Conservation (phyloP, 30 jellyfish, hydroid and myxozoan species). For the Turritopsis rubra region DNA sequence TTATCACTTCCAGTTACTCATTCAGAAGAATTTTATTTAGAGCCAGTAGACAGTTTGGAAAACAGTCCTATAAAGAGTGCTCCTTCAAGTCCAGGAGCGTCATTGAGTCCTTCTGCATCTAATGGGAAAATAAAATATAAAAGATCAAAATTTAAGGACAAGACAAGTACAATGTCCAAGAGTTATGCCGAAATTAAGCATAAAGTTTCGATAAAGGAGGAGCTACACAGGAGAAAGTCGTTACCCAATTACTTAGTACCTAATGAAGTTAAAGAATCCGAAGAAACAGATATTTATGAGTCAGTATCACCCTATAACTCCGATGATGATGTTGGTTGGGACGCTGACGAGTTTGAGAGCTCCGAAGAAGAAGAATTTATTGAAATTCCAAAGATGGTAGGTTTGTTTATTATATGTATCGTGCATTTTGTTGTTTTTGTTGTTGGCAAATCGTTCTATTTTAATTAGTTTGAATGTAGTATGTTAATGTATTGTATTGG, state of each 20-base stretch:
- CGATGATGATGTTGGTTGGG: constrained; percentile 70
- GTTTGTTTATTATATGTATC: too few species aligned
- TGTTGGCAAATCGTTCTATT: too few species aligned
- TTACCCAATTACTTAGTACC: constrained; percentile 1
- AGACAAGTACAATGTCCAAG: neutral
- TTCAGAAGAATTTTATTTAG: neutral
- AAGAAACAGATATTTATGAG: neutral
- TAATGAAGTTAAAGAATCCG: neutral
- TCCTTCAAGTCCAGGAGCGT: neutral
- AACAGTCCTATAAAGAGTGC: too few species aligned
- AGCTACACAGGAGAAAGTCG: neutral
- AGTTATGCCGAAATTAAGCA: neutral
- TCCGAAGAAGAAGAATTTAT: constrained; percentile 59
- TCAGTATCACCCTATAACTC: constrained; percentile 7
- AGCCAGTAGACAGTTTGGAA: neutral
- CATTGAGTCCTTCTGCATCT: too few species aligned
- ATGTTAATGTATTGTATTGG: neutral
- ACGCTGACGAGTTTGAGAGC: constrained; percentile 85
- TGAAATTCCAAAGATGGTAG: constrained; percentile 5
- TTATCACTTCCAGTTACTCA: neutral
- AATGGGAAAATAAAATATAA: neutral
- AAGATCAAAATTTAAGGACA: neutral
- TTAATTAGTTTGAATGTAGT: too few species aligned
- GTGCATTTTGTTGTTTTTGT: too few species aligned
- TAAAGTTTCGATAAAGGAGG: neutral